A percentile compares a stretch with the other conserved stretches of the same genome.
Evolutionary conservation across 2,113 vertebrate species (phyloP).

Genomic region (Syrmaticus mikado): DNA sequence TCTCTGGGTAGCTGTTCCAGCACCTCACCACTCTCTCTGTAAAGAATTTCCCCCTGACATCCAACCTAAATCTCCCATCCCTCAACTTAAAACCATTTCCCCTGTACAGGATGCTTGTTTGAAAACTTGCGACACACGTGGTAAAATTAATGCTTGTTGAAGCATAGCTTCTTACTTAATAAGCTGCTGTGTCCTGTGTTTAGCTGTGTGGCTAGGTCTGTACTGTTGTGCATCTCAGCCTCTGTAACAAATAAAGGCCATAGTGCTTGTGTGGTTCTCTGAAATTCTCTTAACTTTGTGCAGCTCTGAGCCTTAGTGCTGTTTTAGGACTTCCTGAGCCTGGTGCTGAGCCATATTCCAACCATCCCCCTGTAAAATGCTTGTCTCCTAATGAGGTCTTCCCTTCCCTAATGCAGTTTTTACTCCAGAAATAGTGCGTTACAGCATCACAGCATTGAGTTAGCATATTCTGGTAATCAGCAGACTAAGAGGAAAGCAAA

Average conservation of each 20-base stretch:
- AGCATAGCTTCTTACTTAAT: background rate
- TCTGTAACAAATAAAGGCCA: background rate
- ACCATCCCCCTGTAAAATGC: background rate
- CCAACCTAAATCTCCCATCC: too few species aligned
- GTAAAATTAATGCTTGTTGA: background rate
- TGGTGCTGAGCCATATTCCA: background rate
- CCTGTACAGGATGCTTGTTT: background rate
- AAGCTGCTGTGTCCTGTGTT: background rate
- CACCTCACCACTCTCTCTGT: too few species aligned
- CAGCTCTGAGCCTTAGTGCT: background rate
- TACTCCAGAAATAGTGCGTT: background rate
- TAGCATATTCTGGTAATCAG: accelerated
- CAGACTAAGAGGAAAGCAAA: background rate
- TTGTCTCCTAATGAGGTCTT: background rate
- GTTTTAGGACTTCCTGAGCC: background rate
- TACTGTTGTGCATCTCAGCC: background rate
- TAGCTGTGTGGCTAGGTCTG: background rate
- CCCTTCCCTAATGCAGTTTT: background rate
- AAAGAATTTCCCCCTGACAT: too few species aligned
- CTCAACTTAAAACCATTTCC: too few species aligned
- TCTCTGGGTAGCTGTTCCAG: too few species aligned
- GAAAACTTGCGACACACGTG: accelerated
- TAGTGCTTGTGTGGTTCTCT: background rate
- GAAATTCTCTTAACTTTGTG: background rate
- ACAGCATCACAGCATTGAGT: background rate